These are phyloP conservation scores for Trachurus trachurus DNA, from an alignment of 2,797 vertebrate genomes.

Conservation along the genomic window DNA sequence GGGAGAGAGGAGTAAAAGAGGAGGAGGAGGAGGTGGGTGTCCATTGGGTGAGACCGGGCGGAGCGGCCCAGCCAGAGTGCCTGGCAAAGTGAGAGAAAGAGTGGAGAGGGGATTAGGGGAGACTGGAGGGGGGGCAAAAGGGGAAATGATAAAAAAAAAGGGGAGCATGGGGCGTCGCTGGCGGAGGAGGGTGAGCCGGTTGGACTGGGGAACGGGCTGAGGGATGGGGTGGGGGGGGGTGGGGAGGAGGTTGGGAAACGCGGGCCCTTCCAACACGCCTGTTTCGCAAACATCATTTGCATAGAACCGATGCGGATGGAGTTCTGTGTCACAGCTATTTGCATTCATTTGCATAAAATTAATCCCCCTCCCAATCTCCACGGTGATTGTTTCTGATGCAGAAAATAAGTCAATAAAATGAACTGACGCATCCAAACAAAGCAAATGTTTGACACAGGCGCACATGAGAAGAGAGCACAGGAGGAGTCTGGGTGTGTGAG, in stretches of 20 bases:
- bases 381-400: conserved; percentile 83
- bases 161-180: conserved; percentile 26
- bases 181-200: conserved; percentile 18
- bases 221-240: conserved; percentile 35
- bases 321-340: conserved; percentile 84
- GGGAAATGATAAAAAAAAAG: conserved; percentile 38
- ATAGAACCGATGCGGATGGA: conserved; percentile 83
- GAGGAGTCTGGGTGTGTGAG: conserved; percentile 22
- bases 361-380: conserved; percentile 76
- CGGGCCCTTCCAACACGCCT: conserved; percentile 75
- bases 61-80: conserved; percentile 40
- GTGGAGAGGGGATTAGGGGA: conserved; percentile 68
- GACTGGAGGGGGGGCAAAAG: conserved; percentile 44
- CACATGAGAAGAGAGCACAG: conserved; percentile 32
- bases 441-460: conserved; percentile 77
- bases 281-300: conserved; percentile 87
- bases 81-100: conserved; percentile 53
- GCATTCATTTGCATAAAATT: conserved; percentile 88
- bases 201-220: conserved; percentile 49
- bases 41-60: conserved; percentile 42
- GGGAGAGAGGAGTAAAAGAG: conserved; percentile 20
- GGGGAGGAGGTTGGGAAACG: conserved; percentile 65
- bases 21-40: conserved; percentile 4
- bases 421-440: conserved; percentile 77
- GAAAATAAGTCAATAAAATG: conserved; percentile 84